Base-by-base conservation (phyloP, 2,113 vertebrate genomes). In the Sardina pilchardus region DNA sequence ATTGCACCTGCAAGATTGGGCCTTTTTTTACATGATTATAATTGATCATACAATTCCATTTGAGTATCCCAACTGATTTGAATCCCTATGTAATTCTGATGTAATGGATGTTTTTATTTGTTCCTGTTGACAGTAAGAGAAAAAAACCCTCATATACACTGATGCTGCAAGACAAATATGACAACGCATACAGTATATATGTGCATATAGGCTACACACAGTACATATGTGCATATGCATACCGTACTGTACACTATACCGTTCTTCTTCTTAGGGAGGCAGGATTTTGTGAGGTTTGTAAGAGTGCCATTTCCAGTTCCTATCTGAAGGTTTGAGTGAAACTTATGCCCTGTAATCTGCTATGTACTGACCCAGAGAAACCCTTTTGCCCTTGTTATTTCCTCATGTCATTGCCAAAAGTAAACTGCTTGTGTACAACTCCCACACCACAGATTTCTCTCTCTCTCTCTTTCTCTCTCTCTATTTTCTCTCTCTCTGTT, bases 371-470 rank as follows among this genome's bases (percentile, higher is more conserved):
- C 84, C 90, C 90, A 85, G 85, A 85, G 81, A 90, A 39, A 83
- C 90, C 87, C 84, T 89, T 92, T 59, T 39, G 53, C 86, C 75
- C 84, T 75, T 86, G 75, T 89, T 85, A 84, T 88, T 63, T 88
- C 84, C 85, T 83, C 82, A 87, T 80, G 85, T 89, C 91, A 80
- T 92, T 89, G 89, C 90, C 89, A 90, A 89, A 78, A 91, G 87
- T 87, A 81, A 93, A 93, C 86, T 90, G 89, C 91, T 93, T 94
- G 86, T 91, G 91, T 88, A 86, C 89, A 90, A 90, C 91, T 93
- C 90, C 90, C 86, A 86, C 90, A 88, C 87, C 90, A 91, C 88
- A 88, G 88, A 67, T 36, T 78, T 34, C 0, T 17, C 12, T 75
- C 30, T 36, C 63, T 71, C 30, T 89, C 36, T 90, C 87, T 89